Base-by-base conservation (phyloP, 2,888 invertebrate genomes). In the Drosophila subsilvestris region DNA sequence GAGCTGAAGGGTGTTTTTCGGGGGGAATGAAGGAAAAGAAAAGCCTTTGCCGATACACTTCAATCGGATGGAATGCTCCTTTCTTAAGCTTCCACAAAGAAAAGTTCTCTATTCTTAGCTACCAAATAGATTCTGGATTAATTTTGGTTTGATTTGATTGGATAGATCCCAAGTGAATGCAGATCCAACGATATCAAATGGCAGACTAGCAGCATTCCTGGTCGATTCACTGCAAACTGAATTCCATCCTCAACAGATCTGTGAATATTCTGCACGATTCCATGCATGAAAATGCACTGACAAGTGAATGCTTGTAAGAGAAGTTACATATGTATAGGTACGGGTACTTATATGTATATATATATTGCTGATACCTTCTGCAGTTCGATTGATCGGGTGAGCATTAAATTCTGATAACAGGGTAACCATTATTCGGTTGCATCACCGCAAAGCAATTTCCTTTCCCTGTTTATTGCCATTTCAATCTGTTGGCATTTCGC, bases 381-480 rank as follows among this genome's bases (percentile, higher is more conserved):
- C 10, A 4, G 4, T 3, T 3, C 32, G 32, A 32, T 10, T 3
- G 12, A 12, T 32, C 14, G 12, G 10, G 20, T 25, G 14, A 22
- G 7, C 12, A 0, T 6, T n/a, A n/a, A n/a, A 32, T 14, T 5
- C 32, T 32, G 12, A 12, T 5, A 1, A 12, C 32, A 69, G 68
- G 20, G 73, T 62, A 49, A 9, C 18, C 6, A 48, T 14, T 14
- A 25, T 42, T 50, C 49, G 54, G 55, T 47, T 65, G 25, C 47
- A 27, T 43, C 37, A n/a, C 29, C 10, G 42, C 25, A 29, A 61
- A 37, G 14, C 37, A 51, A 32, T 51, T 45, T 56, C 57, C 42
- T 37, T 29, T 55, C 32, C 47, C 56, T 61, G 73, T 76, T 69
- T 55, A 55, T 74, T 51, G 62, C 51, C 51, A 56, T 67, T 65